Base-by-base conservation (phyloP, 2,888 invertebrate species). In the Stenotaenia linearis region DNA sequence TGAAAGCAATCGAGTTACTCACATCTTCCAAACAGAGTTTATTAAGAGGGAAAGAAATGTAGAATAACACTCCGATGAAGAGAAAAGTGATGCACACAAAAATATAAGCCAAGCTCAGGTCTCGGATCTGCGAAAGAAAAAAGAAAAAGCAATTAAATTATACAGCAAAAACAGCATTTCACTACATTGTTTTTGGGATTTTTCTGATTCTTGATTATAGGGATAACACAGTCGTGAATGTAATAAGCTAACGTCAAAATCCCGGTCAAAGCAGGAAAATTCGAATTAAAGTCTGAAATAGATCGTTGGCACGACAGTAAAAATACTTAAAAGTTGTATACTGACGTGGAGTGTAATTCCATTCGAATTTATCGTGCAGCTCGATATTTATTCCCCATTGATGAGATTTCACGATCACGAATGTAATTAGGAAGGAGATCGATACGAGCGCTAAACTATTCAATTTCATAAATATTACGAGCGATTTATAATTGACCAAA, bases 1-100 rank as follows among this genome's bases (percentile, higher is more conserved):
- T 78, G 74, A 61, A 50, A 32, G 50, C 35, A 7, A 74, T 15
- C 9, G 75, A 12, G 10, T 18, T 84, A 91, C 94, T 92, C 88
- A 96, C 96, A 87, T 96, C 96, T 89, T 93, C 92, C 81, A 97
- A 94, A 85, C 96, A 96, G 1, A 89, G 87, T 86, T 97, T 95
- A n/a, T 90, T 89, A 69, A 95, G 87, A 0, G 96, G 96, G 85
- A 96, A 97, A 78, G 92, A 90, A 25, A 93, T 86, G 87, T 93
- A 97, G 86, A 96, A 95, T 1, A 91, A 87, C 1, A 91, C 89
- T 5, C 95, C 96, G 79, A 96, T 91, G 82, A 92, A 87, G 0
- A 93, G 88, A 85, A 97, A 97, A 0, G 96, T 96, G 15, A 91
- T 82, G 0, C 92, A 92, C 0, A 96, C 94, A 81, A 96, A 87